phyloP scores from a whole-genome alignment of 2,888 invertebrate genomes.

The Noctua janthina region DNA sequence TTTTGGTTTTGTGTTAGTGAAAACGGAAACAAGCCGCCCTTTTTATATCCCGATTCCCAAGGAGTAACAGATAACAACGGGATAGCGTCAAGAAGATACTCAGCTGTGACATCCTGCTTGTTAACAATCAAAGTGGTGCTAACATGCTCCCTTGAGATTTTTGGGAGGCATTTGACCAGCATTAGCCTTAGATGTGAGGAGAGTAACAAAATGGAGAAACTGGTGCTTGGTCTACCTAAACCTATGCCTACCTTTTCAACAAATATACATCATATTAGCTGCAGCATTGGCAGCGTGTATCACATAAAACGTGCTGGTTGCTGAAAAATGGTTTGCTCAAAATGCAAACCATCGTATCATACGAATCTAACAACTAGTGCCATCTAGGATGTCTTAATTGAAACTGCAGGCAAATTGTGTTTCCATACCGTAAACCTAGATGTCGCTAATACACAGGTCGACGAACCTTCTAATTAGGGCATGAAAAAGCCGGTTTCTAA shows the following conservation, averaged over 20 bases:
- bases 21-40: not conserved
- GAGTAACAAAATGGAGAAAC: not conserved
- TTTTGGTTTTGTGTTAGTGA: not conserved
- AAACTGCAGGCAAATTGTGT: not conserved
- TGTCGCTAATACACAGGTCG: slow-evolving; percentile 1
- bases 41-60: not conserved
- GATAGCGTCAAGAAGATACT: not conserved
- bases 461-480: not conserved
- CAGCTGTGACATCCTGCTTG: not conserved
- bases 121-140: not conserved
- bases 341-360: slow-evolving; percentile 1
- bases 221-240: not conserved
- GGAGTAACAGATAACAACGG: not conserved
- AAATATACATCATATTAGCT: not conserved
- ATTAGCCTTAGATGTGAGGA: too few species aligned
- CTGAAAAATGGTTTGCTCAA: not conserved
- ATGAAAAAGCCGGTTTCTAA: too few species aligned
- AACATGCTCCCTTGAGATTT: not conserved
- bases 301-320: not conserved
- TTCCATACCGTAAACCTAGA: not conserved
- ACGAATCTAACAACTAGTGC: slow-evolving; percentile 5
- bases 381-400: not conserved
- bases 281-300: not conserved
- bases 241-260: too few species aligned
- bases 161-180: not conserved